Evolutionary conservation across 2,797 vertebrate species (phyloP).

Genomic region (Tangara arthus): DNA sequence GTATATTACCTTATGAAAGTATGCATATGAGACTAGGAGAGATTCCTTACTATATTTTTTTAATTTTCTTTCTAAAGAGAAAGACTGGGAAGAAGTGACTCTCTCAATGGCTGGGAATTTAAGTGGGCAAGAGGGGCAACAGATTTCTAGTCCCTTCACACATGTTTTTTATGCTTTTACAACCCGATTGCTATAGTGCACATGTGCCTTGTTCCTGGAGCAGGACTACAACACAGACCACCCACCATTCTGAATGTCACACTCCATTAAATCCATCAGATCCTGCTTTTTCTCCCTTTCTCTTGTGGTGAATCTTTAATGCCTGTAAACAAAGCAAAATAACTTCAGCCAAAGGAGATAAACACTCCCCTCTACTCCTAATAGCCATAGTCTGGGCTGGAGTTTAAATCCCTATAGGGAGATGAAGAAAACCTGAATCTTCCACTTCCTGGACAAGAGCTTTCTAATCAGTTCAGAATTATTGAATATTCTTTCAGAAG

Average conservation of each 20-base stretch:
- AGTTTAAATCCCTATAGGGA: not conserved
- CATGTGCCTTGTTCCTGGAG: not conserved
- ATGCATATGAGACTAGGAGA: not conserved
- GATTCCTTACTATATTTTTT: not conserved
- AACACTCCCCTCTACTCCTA: not conserved
- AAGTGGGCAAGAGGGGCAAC: not conserved
- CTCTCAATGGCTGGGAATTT: not conserved
- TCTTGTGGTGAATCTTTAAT: not conserved
- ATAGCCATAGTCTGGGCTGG: not conserved
- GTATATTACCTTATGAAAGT: not conserved
- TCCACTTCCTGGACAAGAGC: not conserved
- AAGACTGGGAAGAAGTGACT: not conserved
- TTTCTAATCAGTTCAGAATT: not conserved
- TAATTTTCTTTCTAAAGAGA: not conserved
- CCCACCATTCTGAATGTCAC: not conserved
- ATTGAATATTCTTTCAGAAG: conserved; percentile 14
- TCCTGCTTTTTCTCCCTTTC: not conserved
- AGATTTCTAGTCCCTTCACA: not conserved
- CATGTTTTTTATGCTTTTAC: not conserved
- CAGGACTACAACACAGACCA: not conserved
- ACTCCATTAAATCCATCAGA: not conserved
- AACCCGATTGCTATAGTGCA: not conserved
- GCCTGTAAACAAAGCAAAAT: not conserved
- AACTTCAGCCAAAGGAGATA: not conserved
- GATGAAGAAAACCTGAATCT: not conserved